Evolutionary conservation across 2,888 invertebrate species (phyloP).

Genomic region (Mongoloraphidia duomilia): DNA sequence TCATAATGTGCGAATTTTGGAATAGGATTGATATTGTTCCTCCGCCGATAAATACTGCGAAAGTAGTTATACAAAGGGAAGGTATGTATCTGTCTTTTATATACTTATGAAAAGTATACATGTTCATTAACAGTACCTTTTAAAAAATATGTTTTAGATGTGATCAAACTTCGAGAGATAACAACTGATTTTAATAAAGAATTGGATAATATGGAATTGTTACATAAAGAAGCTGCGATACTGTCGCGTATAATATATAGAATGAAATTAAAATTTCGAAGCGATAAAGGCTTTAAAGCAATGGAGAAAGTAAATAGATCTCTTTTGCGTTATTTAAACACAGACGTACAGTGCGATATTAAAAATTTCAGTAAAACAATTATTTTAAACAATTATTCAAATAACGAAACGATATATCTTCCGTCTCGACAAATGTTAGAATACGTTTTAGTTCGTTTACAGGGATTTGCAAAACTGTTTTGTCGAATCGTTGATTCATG

Average conservation of each 20-base stretch:
- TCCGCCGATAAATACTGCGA: slow-evolving; percentile 13
- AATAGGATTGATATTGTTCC: slow-evolving; percentile 13
- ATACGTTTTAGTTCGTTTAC: slow-evolving; percentile 36
- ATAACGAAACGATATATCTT: slow-evolving; percentile 21
- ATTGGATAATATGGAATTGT: slow-evolving; percentile 20
- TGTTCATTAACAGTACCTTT: no score
- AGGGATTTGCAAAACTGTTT: slow-evolving; percentile 41
- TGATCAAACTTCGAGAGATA: not conserved
- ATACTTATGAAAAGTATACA: no score
- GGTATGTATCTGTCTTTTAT: not conserved
- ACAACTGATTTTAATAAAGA: slow-evolving; percentile 15
- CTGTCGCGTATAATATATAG: slow-evolving; percentile 31
- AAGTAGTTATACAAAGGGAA: slow-evolving; percentile 2
- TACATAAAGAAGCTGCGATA: slow-evolving; percentile 29
- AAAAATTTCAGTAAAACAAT: slow-evolving; percentile 13
- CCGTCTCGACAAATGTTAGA: slow-evolving; percentile 46
- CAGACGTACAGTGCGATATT: slow-evolving; percentile 23
- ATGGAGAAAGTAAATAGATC: slow-evolving; percentile 32
- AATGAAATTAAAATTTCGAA: slow-evolving; percentile 34
- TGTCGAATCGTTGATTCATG: slow-evolving; percentile 33
- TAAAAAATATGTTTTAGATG: not conserved
- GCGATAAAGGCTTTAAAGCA: slow-evolving; percentile 33
- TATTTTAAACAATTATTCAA: slow-evolving; percentile 11
- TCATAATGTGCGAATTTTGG: slow-evolving; percentile 11
- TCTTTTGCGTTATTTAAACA: slow-evolving; percentile 27